Evolutionary conservation across 2,888 invertebrate species (phyloP).

Genomic region (Eupeodes luniger): DNA sequence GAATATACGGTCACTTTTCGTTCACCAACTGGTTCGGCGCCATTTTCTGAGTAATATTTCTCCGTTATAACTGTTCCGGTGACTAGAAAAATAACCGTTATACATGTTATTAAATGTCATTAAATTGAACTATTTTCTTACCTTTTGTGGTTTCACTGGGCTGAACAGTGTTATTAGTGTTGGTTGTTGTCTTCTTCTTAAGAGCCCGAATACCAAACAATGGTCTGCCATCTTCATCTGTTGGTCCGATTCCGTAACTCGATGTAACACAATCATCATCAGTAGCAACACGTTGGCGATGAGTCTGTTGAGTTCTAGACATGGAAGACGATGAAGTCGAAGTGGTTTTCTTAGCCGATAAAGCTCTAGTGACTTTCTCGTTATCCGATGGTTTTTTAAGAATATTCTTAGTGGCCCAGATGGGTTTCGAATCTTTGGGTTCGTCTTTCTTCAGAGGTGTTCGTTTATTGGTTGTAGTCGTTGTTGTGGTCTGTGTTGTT

Average conservation of each 20-base stretch:
- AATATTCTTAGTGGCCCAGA: constrained; percentile 87
- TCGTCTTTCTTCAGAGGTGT: constrained; percentile 80
- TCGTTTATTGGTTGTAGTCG: constrained; percentile 80
- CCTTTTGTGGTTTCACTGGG: constrained; percentile 88
- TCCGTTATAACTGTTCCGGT: constrained; percentile 89
- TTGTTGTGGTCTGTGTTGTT: constrained; percentile 79
- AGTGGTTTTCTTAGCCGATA: constrained; percentile 64
- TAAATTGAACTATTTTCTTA: constrained; percentile 81
- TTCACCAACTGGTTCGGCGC: constrained; percentile 88
- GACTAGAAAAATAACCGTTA: constrained; percentile 84
- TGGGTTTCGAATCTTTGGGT: constrained; percentile 85
- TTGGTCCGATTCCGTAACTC: constrained; percentile 92
- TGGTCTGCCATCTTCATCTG: constrained; percentile 91
- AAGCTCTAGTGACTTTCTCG: constrained; percentile 64
- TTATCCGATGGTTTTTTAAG: constrained; percentile 85
- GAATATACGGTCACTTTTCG: constrained; percentile 90
- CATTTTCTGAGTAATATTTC: constrained; percentile 89
- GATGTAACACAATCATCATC: constrained; percentile 89
- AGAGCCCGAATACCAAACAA: constrained; percentile 92
- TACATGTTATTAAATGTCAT: not conserved
- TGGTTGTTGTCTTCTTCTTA: constrained; percentile 84
- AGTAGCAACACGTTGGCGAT: constrained; percentile 82
- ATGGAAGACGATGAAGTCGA: constrained; percentile 63
- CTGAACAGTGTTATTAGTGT: constrained; percentile 81
- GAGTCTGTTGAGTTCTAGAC: constrained; percentile 78